Conservation (phyloP, 2,888 invertebrate species). For the Yponomeuta evonymella region DNA sequence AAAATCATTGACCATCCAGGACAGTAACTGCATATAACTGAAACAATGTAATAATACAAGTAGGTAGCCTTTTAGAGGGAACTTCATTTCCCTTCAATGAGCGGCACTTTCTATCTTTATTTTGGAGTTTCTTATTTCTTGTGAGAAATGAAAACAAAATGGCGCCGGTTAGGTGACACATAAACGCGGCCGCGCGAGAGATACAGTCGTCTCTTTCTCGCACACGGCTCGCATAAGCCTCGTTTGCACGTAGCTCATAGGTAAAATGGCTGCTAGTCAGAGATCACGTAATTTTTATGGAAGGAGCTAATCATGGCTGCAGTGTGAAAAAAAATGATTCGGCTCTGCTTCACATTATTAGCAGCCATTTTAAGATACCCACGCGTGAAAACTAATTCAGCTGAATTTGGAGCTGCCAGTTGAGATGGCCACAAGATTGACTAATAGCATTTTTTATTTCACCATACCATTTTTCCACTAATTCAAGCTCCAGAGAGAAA, state of each 20-base stretch:
- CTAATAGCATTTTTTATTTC: too few relatives aligned
- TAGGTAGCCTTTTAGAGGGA: background rate
- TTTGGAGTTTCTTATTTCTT: background rate
- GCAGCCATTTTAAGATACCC: too few relatives aligned
- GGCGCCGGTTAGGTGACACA: background rate
- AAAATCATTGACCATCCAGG: background rate
- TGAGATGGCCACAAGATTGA: background rate
- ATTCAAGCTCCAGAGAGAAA: too few relatives aligned
- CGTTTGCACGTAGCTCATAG: too few relatives aligned
- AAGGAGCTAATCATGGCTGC: too few relatives aligned
- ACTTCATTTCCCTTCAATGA: background rate
- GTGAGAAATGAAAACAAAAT: background rate
- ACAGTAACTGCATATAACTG: background rate
- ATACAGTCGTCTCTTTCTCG: conserved; percentile 8
- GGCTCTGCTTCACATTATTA: too few relatives aligned
- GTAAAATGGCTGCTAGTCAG: too few relatives aligned
- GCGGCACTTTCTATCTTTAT: background rate
- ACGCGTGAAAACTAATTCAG: background rate
- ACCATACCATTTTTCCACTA: too few relatives aligned
- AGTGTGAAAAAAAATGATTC: too few relatives aligned
- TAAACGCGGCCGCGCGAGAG: background rate
- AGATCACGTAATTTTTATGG: too few relatives aligned
- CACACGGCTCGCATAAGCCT: background rate
- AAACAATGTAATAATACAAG: background rate
- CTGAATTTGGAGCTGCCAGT: background rate